Conservation (phyloP, 2,113 vertebrate genomes). For the Lophius piscatorius region DNA sequence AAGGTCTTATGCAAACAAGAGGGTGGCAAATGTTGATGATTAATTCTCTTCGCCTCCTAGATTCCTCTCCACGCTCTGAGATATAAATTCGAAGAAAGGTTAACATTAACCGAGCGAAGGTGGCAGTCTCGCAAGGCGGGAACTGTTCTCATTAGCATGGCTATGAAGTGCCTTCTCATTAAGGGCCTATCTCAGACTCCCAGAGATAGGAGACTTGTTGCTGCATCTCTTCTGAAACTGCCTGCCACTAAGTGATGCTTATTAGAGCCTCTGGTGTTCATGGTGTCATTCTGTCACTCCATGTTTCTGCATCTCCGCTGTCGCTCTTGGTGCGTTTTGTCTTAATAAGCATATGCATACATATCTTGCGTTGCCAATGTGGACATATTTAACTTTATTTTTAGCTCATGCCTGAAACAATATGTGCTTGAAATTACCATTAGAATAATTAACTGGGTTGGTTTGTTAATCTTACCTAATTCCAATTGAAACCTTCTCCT, state of each 20-base stretch:
- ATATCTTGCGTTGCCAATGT: slow-evolving; percentile 8
- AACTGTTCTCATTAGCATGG: slow-evolving; percentile 69
- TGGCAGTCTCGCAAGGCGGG: slow-evolving; percentile 46
- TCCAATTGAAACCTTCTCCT: slow-evolving; percentile 11
- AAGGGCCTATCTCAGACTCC: slow-evolving; percentile 63
- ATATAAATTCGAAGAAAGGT: slow-evolving; percentile 38
- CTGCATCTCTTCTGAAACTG: slow-evolving; percentile 45
- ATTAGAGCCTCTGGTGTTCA: slow-evolving; percentile 45
- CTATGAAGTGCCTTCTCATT: slow-evolving; percentile 72
- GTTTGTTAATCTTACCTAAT: neutral
- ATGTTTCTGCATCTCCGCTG: neutral
- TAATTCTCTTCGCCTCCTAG: slow-evolving; percentile 39
- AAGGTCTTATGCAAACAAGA: slow-evolving; percentile 36
- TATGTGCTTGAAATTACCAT: no score
- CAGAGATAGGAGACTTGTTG: slow-evolving; percentile 56
- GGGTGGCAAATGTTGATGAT: slow-evolving; percentile 46
- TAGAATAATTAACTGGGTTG: no score
- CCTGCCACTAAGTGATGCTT: slow-evolving; percentile 35
- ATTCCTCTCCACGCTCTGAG: slow-evolving; percentile 30
- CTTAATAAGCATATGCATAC: slow-evolving; percentile 8
- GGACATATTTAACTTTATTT: slow-evolving; percentile 9
- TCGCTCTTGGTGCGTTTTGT: slow-evolving; percentile 1
- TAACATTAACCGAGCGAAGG: slow-evolving; percentile 34
- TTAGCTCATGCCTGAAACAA: no score
- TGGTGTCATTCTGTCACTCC: slow-evolving; percentile 4